Conservation (phyloP, 2,888 invertebrate species). For the Macrophya alboannulata region DNA sequence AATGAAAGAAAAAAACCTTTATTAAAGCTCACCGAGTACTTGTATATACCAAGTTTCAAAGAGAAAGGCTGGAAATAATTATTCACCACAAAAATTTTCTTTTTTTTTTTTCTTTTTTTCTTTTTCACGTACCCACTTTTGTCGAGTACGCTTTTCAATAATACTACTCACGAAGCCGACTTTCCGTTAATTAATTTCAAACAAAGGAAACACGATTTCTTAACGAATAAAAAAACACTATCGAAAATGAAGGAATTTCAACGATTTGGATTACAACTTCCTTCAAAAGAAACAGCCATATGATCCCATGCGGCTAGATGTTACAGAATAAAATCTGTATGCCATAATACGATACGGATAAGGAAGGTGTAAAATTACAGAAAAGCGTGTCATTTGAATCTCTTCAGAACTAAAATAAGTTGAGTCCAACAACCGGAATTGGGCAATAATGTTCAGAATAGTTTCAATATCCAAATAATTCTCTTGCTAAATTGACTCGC, state of each 20-base stretch:
- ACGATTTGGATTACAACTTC: not conserved
- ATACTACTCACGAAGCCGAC: constrained; percentile 1
- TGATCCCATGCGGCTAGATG: too few species aligned
- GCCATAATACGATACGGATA: not conserved
- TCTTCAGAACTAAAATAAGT: not conserved
- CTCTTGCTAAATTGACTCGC: not conserved
- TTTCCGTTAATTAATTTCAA: not conserved
- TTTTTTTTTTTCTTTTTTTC: not conserved
- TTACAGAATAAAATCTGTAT: not conserved
- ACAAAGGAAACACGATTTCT: not conserved
- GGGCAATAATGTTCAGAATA: not conserved
- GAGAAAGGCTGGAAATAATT: constrained; percentile 9
- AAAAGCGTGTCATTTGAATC: not conserved
- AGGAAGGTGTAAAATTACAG: not conserved
- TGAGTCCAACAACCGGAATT: not conserved
- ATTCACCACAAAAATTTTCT: not conserved
- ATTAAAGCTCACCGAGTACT: not conserved
- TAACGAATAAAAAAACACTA: not conserved
- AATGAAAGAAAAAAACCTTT: not conserved
- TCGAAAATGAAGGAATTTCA: not conserved
- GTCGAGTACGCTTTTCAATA: constrained; percentile 8
- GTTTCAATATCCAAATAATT: constrained; percentile 6
- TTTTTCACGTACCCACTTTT: not conserved
- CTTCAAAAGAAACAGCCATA: not conserved
- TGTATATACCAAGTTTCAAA: not conserved